A percentile compares a stretch with the other conserved stretches of the same genome.
phyloP scores from a whole-genome alignment of 2,797 vertebrate genomes.

The Macroramphosus scolopax region DNA sequence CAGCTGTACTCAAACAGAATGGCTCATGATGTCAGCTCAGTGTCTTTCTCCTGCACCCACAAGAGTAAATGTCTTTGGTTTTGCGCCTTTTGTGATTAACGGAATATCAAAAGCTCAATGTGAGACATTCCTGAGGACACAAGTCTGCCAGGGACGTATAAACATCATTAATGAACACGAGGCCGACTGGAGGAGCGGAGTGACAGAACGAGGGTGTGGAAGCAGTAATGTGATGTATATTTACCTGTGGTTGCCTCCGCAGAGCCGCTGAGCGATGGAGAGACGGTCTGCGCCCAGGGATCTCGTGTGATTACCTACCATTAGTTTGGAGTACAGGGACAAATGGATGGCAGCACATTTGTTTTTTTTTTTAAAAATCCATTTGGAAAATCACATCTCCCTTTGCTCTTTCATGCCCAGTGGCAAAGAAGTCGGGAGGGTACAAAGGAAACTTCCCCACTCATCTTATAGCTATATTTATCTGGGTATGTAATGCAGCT shows the following conservation, averaged over 20 bases:
- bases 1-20: slow-evolving; percentile 58
- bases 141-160: slow-evolving; percentile 66
- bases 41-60: slow-evolving; percentile 48
- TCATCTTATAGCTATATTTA: slow-evolving; percentile 63
- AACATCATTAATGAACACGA: slow-evolving; percentile 72
- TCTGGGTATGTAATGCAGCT: slow-evolving; percentile 47
- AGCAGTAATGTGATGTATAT: slow-evolving; percentile 48
- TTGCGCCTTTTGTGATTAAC: slow-evolving; percentile 71
- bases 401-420: slow-evolving; percentile 57
- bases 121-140: slow-evolving; percentile 66
- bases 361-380: slow-evolving; percentile 24
- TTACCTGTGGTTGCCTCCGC: slow-evolving; percentile 51
- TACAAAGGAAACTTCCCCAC: slow-evolving; percentile 51
- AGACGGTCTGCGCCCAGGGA: slow-evolving; percentile 36
- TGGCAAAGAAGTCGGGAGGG: slow-evolving; percentile 45
- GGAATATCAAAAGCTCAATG: slow-evolving; percentile 73
- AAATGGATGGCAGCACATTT: slow-evolving; percentile 49
- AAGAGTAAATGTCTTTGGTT: slow-evolving; percentile 65
- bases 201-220: slow-evolving; percentile 33
- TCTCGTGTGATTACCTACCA: slow-evolving; percentile 55
- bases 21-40: slow-evolving; percentile 52
- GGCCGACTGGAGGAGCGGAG: slow-evolving; percentile 36
- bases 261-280: slow-evolving; percentile 51
- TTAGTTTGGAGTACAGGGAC: slow-evolving; percentile 32
- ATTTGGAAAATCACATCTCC: slow-evolving; percentile 60